Conservation (phyloP, 2,888 invertebrate species). For the Clunio marinus region DNA sequence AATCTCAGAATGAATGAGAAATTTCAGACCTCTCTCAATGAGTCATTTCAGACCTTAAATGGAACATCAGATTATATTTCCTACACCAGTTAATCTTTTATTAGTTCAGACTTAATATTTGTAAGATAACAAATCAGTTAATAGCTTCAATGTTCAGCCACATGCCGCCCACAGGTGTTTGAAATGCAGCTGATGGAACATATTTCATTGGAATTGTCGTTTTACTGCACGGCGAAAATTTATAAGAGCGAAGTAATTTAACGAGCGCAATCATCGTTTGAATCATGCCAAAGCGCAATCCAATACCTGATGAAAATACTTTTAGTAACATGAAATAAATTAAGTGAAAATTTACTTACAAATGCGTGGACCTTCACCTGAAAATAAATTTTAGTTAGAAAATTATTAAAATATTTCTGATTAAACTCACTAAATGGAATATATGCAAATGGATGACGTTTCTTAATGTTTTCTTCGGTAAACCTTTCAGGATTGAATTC, state of each 20-base stretch:
- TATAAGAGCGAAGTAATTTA: background rate
- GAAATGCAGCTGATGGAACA: background rate
- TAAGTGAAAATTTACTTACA: too few species aligned
- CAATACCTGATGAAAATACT: too few species aligned
- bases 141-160: background rate
- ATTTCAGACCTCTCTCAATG: too few species aligned
- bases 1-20: too few species aligned
- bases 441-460: background rate
- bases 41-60: too few species aligned
- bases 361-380: slow-evolving; percentile 37
- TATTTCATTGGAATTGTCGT: slow-evolving; percentile 8
- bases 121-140: too few species aligned
- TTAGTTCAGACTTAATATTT: too few species aligned
- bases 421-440: background rate
- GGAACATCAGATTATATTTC: too few species aligned
- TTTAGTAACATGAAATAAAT: too few species aligned
- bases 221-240: background rate
- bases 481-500: background rate
- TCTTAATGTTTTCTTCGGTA: background rate
- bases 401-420: background rate
- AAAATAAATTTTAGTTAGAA: background rate
- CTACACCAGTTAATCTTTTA: too few species aligned
- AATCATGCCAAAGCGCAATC: slow-evolving; percentile 37
- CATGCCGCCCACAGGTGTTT: background rate
- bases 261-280: slow-evolving; percentile 39